phyloP scores from a whole-genome alignment of 2,797 vertebrate genomes.

The Paguma larvata region DNA sequence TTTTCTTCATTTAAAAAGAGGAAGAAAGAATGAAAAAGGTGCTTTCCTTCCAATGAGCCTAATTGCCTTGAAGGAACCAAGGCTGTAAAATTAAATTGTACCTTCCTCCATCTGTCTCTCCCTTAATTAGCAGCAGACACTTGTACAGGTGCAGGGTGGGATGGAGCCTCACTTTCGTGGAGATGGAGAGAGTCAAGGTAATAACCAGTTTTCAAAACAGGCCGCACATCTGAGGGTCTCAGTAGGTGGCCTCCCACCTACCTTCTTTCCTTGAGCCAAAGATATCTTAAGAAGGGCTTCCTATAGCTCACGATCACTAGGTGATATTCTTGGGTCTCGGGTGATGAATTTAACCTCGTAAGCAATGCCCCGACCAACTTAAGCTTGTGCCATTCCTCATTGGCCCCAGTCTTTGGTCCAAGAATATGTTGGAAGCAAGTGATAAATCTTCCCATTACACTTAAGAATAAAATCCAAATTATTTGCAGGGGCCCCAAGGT shows the following conservation, averaged over 20 bases:
- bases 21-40: constrained; percentile 72
- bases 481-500: background rate
- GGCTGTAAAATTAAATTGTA: constrained; percentile 77
- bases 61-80: constrained; percentile 81
- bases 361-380: background rate
- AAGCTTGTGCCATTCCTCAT: background rate
- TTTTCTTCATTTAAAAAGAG: constrained; percentile 80
- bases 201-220: constrained; percentile 73
- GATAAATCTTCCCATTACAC: background rate
- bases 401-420: background rate
- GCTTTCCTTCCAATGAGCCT: constrained; percentile 75
- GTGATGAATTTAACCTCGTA: constrained; percentile 5
- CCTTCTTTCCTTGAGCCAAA: constrained; percentile 64
- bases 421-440: background rate
- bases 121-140: constrained; percentile 76
- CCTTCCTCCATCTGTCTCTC: constrained; percentile 79
- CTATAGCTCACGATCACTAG: background rate
- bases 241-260: constrained; percentile 54
- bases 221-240: constrained; percentile 60
- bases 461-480: background rate
- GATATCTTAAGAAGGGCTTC: constrained; percentile 2
- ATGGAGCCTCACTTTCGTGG: constrained; percentile 61
- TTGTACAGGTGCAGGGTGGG: constrained; percentile 76
- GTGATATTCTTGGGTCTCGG: background rate
- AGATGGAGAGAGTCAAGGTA: constrained; percentile 64